Conservation (phyloP, 1,140 invertebrate genomes). For the Drosophila lowei region DNA sequence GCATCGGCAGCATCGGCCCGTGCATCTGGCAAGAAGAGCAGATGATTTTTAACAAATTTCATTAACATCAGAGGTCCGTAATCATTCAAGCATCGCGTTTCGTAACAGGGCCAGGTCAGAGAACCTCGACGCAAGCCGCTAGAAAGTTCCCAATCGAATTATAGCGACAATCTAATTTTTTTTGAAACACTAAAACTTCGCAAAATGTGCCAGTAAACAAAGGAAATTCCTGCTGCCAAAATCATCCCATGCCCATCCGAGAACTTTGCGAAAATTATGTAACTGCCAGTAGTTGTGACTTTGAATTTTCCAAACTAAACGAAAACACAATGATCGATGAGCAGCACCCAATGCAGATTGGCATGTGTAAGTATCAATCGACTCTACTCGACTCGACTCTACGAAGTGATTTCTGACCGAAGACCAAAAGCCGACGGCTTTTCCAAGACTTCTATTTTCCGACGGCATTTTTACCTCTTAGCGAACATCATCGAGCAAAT, state of each 20-base stretch:
- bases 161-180: constrained; percentile 29
- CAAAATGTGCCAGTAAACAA: constrained; percentile 16
- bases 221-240: neutral
- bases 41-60: constrained; percentile 82
- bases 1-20: constrained; percentile 38
- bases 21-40: constrained; percentile 57
- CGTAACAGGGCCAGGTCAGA: constrained; percentile 57
- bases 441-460: constrained; percentile 17
- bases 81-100: constrained; percentile 83
- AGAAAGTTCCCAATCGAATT: constrained; percentile 24
- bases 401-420: neutral
- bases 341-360: constrained; percentile 78
- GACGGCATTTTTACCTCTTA: constrained; percentile 39
- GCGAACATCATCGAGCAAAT: neutral
- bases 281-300: constrained; percentile 16
- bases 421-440: constrained; percentile 42
- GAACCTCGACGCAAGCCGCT: constrained; percentile 37
- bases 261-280: constrained; percentile 31
- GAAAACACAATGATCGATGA: constrained; percentile 69
- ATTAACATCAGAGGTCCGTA: constrained; percentile 83
- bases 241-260: constrained; percentile 8
- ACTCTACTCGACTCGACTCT: too few species aligned
- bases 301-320: neutral
- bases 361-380: constrained; percentile 71
- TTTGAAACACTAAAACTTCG: constrained; percentile 7